These are phyloP conservation scores for Unio delphinus DNA, from an alignment of 2,888 invertebrate species.

Conservation along the genomic window DNA sequence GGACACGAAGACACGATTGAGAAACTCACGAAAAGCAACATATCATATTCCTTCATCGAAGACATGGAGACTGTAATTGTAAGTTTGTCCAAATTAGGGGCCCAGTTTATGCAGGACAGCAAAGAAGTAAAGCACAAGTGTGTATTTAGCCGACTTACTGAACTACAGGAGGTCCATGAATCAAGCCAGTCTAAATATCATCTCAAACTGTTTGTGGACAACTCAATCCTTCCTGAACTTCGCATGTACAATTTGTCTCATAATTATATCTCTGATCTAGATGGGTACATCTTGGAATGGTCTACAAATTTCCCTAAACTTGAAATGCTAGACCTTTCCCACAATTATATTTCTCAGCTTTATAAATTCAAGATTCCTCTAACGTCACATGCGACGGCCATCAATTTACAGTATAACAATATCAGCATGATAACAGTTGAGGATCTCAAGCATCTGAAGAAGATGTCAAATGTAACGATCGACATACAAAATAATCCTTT, in stretches of 20 bases:
- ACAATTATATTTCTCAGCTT: conserved; percentile 44
- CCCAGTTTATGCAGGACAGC: conserved; percentile 22
- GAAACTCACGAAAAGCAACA: conserved; percentile 20
- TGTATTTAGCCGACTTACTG: conserved; percentile 28
- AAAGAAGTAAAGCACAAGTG: conserved; percentile 29
- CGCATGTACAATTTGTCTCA: conserved; percentile 30
- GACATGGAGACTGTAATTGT: conserved; percentile 3
- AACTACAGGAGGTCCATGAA: conserved; percentile 40
- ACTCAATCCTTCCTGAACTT: conserved; percentile 37
- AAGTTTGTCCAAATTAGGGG: conserved; percentile 13
- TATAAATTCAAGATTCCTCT: conserved; percentile 32
- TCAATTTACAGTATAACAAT: conserved; percentile 42
- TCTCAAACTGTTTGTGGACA: conserved; percentile 34
- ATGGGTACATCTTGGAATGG: conserved; percentile 39
- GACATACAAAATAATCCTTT: conserved; percentile 50
- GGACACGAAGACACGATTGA: conserved; percentile 37
- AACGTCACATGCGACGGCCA: conserved; percentile 20
- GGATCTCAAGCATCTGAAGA: conserved; percentile 31
- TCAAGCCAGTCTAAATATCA: conserved; percentile 32
- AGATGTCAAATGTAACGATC: conserved; percentile 38
- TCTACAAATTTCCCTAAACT: conserved; percentile 43
- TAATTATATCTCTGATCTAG: conserved; percentile 31
- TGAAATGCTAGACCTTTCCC: conserved; percentile 44
- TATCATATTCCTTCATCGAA: conserved; percentile 22
- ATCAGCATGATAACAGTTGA: conserved; percentile 36